Conservation (phyloP, 2,113 vertebrate species). For the Istiophorus platypterus region DNA sequence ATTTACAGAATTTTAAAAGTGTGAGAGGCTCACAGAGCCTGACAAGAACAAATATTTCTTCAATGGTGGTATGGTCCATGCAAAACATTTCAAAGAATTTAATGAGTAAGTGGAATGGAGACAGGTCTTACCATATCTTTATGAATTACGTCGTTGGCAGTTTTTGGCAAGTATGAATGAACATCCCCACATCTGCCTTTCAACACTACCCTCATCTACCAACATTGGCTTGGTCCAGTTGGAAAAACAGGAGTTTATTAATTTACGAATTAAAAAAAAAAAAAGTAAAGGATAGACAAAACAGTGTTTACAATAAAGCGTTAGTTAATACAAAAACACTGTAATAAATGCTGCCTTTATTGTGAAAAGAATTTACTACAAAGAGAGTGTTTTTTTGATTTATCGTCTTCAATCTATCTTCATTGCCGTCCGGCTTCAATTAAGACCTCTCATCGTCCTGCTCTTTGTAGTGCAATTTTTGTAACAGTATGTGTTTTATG, state of each 20-base stretch:
- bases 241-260: background rate
- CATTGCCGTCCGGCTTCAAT: too few species aligned
- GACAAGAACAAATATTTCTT: slow-evolving; percentile 1
- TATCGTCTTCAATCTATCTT: too few species aligned
- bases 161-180: background rate
- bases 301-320: background rate
- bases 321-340: background rate
- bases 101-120: too few species aligned
- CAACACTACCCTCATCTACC: too few species aligned
- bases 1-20: background rate
- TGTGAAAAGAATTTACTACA: too few species aligned
- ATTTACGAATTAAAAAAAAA: background rate
- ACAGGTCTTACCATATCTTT: background rate
- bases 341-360: background rate
- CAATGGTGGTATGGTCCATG: background rate
- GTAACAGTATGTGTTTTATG: background rate
- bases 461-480: background rate
- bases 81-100: background rate
- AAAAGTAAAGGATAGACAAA: background rate
- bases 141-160: background rate
- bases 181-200: too few species aligned
- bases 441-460: too few species aligned
- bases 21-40: background rate
- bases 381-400: too few species aligned
- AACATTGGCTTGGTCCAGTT: background rate